These are phyloP conservation scores for Odontomachus brunneus DNA, from an alignment of 1,140 invertebrate species.

Conservation along the genomic window DNA sequence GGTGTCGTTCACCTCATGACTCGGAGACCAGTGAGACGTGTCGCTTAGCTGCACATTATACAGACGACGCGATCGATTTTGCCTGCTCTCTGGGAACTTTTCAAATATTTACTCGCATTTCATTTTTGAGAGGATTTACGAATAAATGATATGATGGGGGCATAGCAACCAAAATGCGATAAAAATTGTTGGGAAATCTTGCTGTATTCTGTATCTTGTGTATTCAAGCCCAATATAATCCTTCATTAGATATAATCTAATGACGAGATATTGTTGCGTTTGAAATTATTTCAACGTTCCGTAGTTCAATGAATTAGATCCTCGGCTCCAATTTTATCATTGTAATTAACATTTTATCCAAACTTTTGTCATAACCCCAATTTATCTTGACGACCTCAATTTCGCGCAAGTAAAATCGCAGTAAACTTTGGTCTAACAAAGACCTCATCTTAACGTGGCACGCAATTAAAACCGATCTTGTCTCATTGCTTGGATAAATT, in stretches of 20 bases:
- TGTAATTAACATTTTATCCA: conserved; percentile 47
- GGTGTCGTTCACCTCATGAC: background rate
- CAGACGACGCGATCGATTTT: too few species aligned
- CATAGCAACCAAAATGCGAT: too few species aligned
- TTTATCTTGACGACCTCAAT: conserved; percentile 33
- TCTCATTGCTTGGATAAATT: conserved; percentile 12
- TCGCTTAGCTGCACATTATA: too few species aligned
- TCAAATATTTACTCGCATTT: too few species aligned
- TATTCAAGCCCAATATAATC: background rate
- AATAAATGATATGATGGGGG: too few species aligned
- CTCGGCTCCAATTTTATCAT: conserved; percentile 12
- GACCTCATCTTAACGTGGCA: conserved; percentile 2
- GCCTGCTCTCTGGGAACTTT: too few species aligned
- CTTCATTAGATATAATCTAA: conserved; percentile 26
- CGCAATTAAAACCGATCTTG: conserved; percentile 18
- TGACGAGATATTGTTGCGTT: background rate
- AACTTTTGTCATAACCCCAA: conserved; percentile 38
- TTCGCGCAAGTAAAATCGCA: conserved; percentile 32
- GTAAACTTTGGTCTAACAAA: conserved; percentile 55
- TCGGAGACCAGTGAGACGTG: background rate
- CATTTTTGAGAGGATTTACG: too few species aligned
- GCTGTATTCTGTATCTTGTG: too few species aligned
- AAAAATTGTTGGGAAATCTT: too few species aligned
- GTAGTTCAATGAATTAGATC: conserved; percentile 45
- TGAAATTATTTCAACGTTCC: conserved; percentile 13